A percentile compares a stretch with the other conserved stretches of the same genome.
These are phyloP conservation scores for Macropodus opercularis DNA, from an alignment of 2,797 vertebrate species.

Conservation along the genomic window DNA sequence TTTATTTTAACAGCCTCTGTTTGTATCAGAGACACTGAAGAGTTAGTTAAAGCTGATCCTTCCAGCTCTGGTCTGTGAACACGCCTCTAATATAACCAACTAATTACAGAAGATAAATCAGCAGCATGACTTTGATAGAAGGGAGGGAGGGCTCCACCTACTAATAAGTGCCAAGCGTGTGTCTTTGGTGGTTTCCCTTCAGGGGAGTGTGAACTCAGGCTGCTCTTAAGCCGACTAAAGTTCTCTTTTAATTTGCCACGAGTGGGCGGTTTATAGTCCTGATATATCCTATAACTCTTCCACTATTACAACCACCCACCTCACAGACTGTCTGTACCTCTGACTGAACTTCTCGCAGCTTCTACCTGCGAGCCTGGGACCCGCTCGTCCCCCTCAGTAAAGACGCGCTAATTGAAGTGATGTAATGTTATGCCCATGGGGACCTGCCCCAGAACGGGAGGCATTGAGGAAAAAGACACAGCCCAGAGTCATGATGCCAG, in stretches of 20 bases:
- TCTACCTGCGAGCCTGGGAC: slow-evolving; percentile 44
- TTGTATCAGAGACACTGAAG: slow-evolving; percentile 13
- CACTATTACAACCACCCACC: slow-evolving; percentile 69
- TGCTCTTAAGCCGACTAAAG: slow-evolving; percentile 68
- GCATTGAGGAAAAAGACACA: slow-evolving; percentile 70
- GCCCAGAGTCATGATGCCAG: slow-evolving; percentile 68
- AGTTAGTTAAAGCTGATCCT: slow-evolving; percentile 10
- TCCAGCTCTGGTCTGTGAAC: slow-evolving; percentile 40
- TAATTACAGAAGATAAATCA: slow-evolving; percentile 70
- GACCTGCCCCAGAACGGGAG: slow-evolving; percentile 66
- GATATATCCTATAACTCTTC: slow-evolving; percentile 73
- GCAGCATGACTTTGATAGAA: slow-evolving; percentile 60
- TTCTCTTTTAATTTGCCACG: slow-evolving; percentile 70
- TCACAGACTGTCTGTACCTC: slow-evolving; percentile 46
- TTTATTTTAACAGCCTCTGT: no score
- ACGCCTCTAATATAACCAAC: slow-evolving; percentile 40
- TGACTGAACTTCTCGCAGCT: slow-evolving; percentile 43
- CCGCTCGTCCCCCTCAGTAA: slow-evolving; percentile 52
- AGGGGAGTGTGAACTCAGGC: slow-evolving; percentile 62
- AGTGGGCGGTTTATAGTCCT: slow-evolving; percentile 73
- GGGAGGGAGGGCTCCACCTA: slow-evolving; percentile 57
- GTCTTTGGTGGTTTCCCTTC: slow-evolving; percentile 68
- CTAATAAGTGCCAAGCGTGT: slow-evolving; percentile 59
- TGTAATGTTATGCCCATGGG: slow-evolving; percentile 71
- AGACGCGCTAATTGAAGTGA: slow-evolving; percentile 71